phyloP scores from a whole-genome alignment of 2,888 invertebrate species.

The Leucoptera coffeella region DNA sequence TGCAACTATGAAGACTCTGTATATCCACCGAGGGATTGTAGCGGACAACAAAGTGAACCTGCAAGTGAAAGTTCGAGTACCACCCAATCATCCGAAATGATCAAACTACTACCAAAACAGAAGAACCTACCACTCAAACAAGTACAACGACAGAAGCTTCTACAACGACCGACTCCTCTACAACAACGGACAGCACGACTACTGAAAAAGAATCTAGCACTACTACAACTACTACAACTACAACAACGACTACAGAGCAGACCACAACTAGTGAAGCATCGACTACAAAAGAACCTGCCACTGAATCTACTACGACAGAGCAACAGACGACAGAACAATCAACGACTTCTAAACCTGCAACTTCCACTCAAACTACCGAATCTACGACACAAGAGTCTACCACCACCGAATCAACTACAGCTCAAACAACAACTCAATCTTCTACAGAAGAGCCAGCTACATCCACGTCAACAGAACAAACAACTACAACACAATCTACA shows the following conservation, averaged over 20 bases:
- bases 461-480: constrained; percentile 7
- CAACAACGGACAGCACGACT: constrained; percentile 5
- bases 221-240: constrained; percentile 8
- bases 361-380: constrained; percentile 8
- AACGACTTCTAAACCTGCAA: constrained; percentile 1
- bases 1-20: constrained; percentile 64
- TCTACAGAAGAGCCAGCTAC: constrained; percentile 8
- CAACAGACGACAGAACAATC: constrained; percentile 4
- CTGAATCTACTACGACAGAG: constrained; percentile 10
- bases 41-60: constrained; percentile 18
- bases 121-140: constrained; percentile 4
- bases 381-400: constrained; percentile 12
- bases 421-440: constrained; percentile 10
- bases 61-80: constrained; percentile 9
- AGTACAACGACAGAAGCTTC: constrained; percentile 1
- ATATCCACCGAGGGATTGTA: constrained; percentile 49
- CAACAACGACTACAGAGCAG: constrained; percentile 10
- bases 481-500: constrained; percentile 5
- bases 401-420: constrained; percentile 9
- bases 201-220: constrained; percentile 1
- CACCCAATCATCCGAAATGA: constrained; percentile 1
- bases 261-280: constrained; percentile 9
- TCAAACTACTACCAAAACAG: constrained; percentile 7
- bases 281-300: constrained; percentile 10
- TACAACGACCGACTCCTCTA: constrained; percentile 11